Evolutionary conservation across 1,140 invertebrate genomes (phyloP).

Genomic region (Formica selysi): DNA sequence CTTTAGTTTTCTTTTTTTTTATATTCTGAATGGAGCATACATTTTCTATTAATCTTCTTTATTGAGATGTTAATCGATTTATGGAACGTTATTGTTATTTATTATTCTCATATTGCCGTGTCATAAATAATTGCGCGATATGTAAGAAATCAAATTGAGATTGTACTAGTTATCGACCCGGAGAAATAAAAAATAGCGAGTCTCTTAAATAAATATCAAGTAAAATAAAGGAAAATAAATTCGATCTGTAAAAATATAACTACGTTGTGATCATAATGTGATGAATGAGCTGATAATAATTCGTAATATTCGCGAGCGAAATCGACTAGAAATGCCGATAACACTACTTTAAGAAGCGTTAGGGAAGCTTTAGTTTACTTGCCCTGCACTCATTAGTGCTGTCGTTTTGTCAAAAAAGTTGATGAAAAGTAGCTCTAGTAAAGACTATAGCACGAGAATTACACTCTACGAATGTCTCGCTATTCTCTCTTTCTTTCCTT

Average conservation of each 20-base stretch:
- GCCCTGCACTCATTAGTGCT: background rate
- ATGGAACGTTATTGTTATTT: background rate
- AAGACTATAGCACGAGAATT: constrained; percentile 22
- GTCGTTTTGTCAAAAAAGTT: background rate
- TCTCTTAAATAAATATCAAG: constrained; percentile 18
- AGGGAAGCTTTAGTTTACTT: constrained; percentile 12
- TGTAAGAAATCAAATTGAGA: background rate
- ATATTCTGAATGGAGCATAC: background rate
- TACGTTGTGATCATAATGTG: background rate
- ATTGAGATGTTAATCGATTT: background rate
- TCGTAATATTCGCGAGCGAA: constrained; percentile 13
- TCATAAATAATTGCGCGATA: background rate
- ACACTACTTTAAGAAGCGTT: background rate
- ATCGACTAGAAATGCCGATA: constrained; percentile 19
- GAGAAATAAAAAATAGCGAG: background rate
- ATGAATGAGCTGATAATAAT: constrained; percentile 21
- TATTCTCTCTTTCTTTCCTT: background rate
- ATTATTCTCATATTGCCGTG: background rate
- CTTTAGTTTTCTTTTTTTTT: background rate
- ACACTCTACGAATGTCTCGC: constrained; percentile 27
- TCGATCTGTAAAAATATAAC: background rate
- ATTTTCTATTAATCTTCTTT: background rate
- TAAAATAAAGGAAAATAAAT: constrained; percentile 14
- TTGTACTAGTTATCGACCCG: background rate
- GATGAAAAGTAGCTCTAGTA: constrained; percentile 19